phyloP scores from a whole-genome alignment of 2,797 vertebrate genomes.

The Alca torda region DNA sequence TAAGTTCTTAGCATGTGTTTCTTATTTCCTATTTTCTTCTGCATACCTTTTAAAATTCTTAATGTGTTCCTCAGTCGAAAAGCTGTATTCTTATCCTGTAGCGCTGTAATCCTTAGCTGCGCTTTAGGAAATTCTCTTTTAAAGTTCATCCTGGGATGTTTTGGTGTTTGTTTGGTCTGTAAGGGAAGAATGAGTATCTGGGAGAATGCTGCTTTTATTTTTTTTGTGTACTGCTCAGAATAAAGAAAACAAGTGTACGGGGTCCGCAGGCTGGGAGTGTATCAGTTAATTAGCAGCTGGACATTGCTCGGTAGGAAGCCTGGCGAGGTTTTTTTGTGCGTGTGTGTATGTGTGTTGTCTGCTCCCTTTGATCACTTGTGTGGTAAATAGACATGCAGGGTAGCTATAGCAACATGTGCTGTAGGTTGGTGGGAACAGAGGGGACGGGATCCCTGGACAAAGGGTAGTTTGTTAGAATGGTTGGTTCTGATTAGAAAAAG shows the following conservation, averaged over 20 bases:
- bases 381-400: slow-evolving; percentile 83
- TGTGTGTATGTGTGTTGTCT: slow-evolving; percentile 70
- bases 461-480: slow-evolving; percentile 79
- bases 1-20: slow-evolving; percentile 48
- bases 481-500: slow-evolving; percentile 78
- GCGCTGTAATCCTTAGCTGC: not conserved
- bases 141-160: not conserved
- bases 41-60: slow-evolving; percentile 37
- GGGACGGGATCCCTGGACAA: slow-evolving; percentile 74
- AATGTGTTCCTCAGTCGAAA: not conserved
- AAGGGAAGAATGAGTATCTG: not conserved
- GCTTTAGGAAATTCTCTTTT: not conserved
- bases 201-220: not conserved
- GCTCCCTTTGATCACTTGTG: slow-evolving; percentile 84
- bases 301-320: slow-evolving; percentile 79
- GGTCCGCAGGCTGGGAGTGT: slow-evolving; percentile 51
- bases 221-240: not conserved
- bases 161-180: slow-evolving; percentile 18
- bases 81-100: not conserved
- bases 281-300: slow-evolving; percentile 86
- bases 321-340: slow-evolving; percentile 67
- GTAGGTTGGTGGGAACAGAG: slow-evolving; percentile 75
- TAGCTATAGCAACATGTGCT: slow-evolving; percentile 85
- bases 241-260: slow-evolving; percentile 28
- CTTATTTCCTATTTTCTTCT: slow-evolving; percentile 51